Evolutionary conservation across 1,140 invertebrate species (phyloP).

Genomic region (Potamilus streckersoni): DNA sequence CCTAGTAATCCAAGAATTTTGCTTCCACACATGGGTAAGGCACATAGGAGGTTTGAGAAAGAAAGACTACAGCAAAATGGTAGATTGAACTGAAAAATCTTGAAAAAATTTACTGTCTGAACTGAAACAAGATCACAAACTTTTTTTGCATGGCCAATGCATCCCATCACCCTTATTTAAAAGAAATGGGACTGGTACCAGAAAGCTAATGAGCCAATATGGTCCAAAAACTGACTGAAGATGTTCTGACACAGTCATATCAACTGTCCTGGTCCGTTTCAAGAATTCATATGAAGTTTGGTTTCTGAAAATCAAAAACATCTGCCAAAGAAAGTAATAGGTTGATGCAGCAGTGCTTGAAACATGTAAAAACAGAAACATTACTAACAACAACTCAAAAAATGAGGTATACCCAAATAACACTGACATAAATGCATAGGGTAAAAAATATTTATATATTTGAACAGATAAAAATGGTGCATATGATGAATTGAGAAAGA

Average conservation of each 20-base stretch:
- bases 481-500: constrained; percentile 32
- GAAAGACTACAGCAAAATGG: no score
- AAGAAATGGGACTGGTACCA: constrained; percentile 29
- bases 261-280: constrained; percentile 15
- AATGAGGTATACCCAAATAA: constrained; percentile 24
- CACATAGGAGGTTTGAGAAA: no score
- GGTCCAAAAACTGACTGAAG: constrained; percentile 36
- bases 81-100: no score
- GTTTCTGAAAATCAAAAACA: constrained; percentile 77
- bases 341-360: constrained; percentile 64
- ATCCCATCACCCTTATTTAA: constrained; percentile 27
- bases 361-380: constrained; percentile 77
- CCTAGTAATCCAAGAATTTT: no score
- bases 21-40: no score
- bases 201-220: constrained; percentile 32
- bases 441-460: constrained; percentile 41
- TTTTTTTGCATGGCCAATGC: constrained; percentile 1
- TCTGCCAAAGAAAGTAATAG: constrained; percentile 57
- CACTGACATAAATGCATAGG: constrained; percentile 14
- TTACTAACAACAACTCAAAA: constrained; percentile 67
- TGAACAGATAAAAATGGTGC: constrained; percentile 40
- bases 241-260: constrained; percentile 17
- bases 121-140: no score
- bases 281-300: constrained; percentile 75
- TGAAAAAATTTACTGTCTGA: no score